Evolutionary conservation across 2,888 invertebrate genomes (phyloP).

Genomic region (Notocelia uddmanniana): DNA sequence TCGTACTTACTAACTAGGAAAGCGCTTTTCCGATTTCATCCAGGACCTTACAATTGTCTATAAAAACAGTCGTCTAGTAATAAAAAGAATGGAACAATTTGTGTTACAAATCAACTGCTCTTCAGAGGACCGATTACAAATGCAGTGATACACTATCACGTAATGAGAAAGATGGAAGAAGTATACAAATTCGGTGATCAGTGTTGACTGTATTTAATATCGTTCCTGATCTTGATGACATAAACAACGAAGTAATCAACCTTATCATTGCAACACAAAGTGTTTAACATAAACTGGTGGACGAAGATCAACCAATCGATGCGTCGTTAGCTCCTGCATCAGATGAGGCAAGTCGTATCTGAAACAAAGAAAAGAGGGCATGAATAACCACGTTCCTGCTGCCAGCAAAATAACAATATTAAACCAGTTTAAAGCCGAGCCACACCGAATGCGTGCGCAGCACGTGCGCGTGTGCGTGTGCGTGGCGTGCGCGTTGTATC

Average conservation of each 20-base stretch:
- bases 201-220: constrained; percentile 68
- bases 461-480: no score
- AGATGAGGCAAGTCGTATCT: constrained; percentile 70
- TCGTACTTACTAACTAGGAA: constrained; percentile 66
- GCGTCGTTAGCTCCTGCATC: constrained; percentile 57
- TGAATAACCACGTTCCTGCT: neutral
- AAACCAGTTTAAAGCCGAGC: no score
- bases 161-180: constrained; percentile 49
- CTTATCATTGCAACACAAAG: constrained; percentile 65
- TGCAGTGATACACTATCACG: constrained; percentile 73
- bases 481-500: no score
- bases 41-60: constrained; percentile 63
- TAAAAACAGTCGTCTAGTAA: constrained; percentile 54
- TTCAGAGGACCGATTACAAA: constrained; percentile 65
- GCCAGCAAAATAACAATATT: neutral
- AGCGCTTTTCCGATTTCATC: constrained; percentile 74
- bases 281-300: constrained; percentile 60
- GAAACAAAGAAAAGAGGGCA: constrained; percentile 65
- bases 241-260: constrained; percentile 47
- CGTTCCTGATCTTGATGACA: constrained; percentile 54
- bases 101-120: constrained; percentile 61
- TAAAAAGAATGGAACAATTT: constrained; percentile 54
- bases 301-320: constrained; percentile 54
- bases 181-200: constrained; percentile 59
- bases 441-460: no score